Evolutionary conservation across 2,888 invertebrate genomes (phyloP).

Genomic region (Trissonchulus sp.): DNA sequence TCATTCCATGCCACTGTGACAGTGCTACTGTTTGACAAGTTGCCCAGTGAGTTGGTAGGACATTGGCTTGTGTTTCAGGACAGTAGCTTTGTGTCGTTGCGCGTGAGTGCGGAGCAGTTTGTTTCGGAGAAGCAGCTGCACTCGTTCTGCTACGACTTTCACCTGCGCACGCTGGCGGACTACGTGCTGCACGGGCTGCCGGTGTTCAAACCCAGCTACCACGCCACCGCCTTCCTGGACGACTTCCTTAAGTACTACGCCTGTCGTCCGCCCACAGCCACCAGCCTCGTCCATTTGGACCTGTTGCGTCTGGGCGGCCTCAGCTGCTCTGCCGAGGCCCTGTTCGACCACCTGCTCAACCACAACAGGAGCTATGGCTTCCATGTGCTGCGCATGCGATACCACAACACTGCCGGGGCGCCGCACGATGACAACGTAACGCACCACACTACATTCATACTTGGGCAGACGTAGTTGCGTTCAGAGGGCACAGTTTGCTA

Average conservation of each 20-base stretch:
- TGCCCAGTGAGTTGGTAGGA: too few species aligned
- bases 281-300: constrained; percentile 61
- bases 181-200: constrained; percentile 41
- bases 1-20: too few species aligned
- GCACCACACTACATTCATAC: constrained; percentile 13
- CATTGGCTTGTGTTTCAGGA: too few species aligned
- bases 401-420: not conserved
- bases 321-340: constrained; percentile 54
- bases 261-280: constrained; percentile 69
- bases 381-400: constrained; percentile 63
- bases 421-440: not conserved
- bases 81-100: too few species aligned
- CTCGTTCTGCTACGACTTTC: constrained; percentile 50
- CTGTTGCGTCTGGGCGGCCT: constrained; percentile 3
- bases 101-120: not conserved
- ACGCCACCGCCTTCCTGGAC: constrained; percentile 66
- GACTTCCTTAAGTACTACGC: constrained; percentile 72
- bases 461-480: not conserved
- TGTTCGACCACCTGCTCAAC: constrained; percentile 66
- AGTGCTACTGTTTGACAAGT: too few species aligned
- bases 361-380: constrained; percentile 65
- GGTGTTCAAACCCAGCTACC: constrained; percentile 60
- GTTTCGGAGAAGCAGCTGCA: constrained; percentile 41
- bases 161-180: constrained; percentile 40
- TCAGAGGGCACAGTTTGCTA: too few species aligned